Base-by-base conservation (phyloP, 2,797 vertebrate genomes). In the Ctenochaetus hawaiiensis region DNA sequence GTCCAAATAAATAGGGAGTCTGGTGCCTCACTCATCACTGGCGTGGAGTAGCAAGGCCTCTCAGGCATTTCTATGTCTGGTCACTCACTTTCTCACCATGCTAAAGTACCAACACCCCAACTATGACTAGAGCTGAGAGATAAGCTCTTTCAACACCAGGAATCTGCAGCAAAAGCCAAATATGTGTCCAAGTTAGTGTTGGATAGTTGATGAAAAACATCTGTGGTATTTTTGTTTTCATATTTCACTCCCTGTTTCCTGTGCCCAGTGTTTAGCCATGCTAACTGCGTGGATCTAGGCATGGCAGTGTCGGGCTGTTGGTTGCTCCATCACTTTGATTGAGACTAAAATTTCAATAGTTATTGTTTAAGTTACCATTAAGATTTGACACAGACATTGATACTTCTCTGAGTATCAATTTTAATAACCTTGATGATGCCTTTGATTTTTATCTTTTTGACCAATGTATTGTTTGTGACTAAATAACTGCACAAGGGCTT, bases 181-280 rank as follows among this genome's bases (percentile, higher is more conserved):
- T 86, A 91, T 88, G 85, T 90, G 89, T 92, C 84, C 8, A 48
- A 67, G 76, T 81, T 75, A 81, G 85, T 87, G 77, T 91, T 89
- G 83, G 88, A 85, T 74, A 81, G 83, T 68, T 81, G 89, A 95
- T 94, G 76, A 85, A 89, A 95, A 90, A 76, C 94, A 94, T 91
- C 90, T 94, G 92, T 86, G 73, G 75, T 77, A 66, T 82, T 84
- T 83, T 75, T 86, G 60, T 70, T 81, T 90, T 83, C 20, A 80
- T 69, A 80, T 83, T 71, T 86, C 81, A 26, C 16, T 82, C 9
- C 23, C 5, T 80, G 48, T 84, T 89, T 76, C 78, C 48, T 69
- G 67, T 73, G 72, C 60, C 78, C 54, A 41, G 60, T n/a, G 75
- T 84, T 76, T 37, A 74, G 57, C 47, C 51, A 37, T 17, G n/a